These are phyloP conservation scores for Montipora efflorescens DNA, from an alignment of 64 coral and sea anemone species.

Conservation along the genomic window DNA sequence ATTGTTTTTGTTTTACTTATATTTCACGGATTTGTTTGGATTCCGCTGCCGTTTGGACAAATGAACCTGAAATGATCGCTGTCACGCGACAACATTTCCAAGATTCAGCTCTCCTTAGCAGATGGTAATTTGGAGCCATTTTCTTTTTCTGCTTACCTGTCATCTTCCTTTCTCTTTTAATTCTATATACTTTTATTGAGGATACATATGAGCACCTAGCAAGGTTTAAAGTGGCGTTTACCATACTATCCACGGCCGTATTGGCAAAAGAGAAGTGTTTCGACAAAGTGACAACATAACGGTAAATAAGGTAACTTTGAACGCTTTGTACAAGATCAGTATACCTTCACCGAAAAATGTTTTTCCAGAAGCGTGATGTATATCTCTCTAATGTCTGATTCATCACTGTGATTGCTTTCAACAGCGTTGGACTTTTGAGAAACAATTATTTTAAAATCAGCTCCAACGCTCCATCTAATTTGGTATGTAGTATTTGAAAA, in stretches of 20 bases:
- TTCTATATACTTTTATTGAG: not conserved
- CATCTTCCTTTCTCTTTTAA: not conserved
- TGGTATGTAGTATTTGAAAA: not conserved
- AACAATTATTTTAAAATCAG: not conserved
- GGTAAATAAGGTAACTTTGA: not conserved
- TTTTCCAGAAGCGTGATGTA: not conserved
- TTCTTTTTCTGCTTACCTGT: not conserved
- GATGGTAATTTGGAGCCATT: not conserved
- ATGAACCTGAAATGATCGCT: not conserved
- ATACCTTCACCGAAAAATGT: not conserved
- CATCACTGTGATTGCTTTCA: not conserved
- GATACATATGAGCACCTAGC: not conserved
- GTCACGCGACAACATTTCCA: not conserved
- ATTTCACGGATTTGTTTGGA: not conserved
- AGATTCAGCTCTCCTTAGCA: not conserved
- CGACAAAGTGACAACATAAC: not conserved
- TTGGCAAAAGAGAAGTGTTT: not conserved
- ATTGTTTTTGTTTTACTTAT: slow-evolving; percentile 30
- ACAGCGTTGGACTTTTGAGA: not conserved
- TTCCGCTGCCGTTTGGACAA: not conserved
- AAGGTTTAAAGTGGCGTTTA: not conserved
- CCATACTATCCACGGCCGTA: not conserved
- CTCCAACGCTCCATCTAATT: not conserved
- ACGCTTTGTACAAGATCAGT: not conserved
- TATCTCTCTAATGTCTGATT: not conserved